Base-by-base conservation (phyloP, 2,888 invertebrate species). In the Platycheirus albimanus region DNA sequence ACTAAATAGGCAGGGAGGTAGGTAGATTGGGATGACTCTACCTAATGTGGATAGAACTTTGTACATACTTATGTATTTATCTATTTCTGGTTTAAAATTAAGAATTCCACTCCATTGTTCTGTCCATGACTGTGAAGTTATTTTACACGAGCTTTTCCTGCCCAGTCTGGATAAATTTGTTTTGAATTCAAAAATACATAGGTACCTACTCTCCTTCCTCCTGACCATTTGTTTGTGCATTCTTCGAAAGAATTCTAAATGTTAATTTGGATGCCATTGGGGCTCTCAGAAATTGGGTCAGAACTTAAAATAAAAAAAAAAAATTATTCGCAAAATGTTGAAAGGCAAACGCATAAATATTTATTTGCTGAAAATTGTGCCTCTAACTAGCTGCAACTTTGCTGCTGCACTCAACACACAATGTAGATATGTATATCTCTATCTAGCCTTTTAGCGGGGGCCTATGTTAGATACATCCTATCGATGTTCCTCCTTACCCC, bases 271-370 rank as follows among this genome's bases (percentile, higher is more conserved):
- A 24, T 24, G 24, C 15, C 30, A 11, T 33, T 30, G 28, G 11
- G 33, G 10, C 13, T 49, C 33, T 11, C n/a, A 2, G 15, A 33
- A 47, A 63, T 45, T 33, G 10, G 47, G 47, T 63, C 63, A 19
- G 10, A 56, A 56, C 20, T 38, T 20, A 19, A 10, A 20, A 30
- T 36, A 38, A 33, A 8, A 8, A 19, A 19, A 36, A 19, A 54
- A 15, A 28, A 43, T n/a, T 4, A 28, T 43, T 58, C 43, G 36
- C 58, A 58, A 58, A 24, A 58, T 41, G n/a, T n/a, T n/a, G n/a
- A n/a, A n/a, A n/a, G n/a, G 58, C 24, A 58, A 43, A 58, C 52
- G 20, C 47, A 45, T 45, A 30, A 45, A 52, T 56, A 63, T 77
- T 77, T 54, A 67, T 63, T 38, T 36, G 24, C 2, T 8, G 45